Conservation (phyloP, 2,113 vertebrate species). For the Callospermophilus lateralis region DNA sequence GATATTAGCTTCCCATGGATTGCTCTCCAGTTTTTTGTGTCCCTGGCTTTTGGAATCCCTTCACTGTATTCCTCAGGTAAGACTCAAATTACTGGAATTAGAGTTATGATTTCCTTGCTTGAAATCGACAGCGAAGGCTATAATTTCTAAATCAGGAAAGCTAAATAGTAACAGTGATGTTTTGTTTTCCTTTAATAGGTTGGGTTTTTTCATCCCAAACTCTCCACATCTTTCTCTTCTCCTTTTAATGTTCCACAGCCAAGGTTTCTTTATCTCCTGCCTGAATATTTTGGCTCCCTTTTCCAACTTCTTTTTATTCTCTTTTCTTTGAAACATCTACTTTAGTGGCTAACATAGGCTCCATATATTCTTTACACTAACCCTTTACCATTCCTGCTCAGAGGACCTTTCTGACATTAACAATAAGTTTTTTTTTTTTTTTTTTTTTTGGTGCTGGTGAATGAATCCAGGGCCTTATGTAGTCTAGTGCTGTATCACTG, state of each 20-base stretch:
- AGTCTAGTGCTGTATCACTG: background rate
- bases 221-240: background rate
- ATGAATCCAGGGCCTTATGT: background rate
- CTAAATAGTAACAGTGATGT: background rate
- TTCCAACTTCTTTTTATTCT: conserved; percentile 7
- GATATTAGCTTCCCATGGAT: background rate
- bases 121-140: background rate
- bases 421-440: background rate
- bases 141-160: conserved; percentile 26
- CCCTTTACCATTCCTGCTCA: background rate
- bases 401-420: conserved; percentile 33
- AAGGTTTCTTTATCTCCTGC: background rate
- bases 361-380: background rate
- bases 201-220: conserved; percentile 27
- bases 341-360: background rate
- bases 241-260: background rate
- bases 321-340: conserved; percentile 60
- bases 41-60: conserved; percentile 54
- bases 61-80: conserved; percentile 34
- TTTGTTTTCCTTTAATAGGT: conserved; percentile 18
- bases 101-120: conserved; percentile 44
- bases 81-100: background rate
- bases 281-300: conserved; percentile 17
- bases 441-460: no score
- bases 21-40: conserved; percentile 36